Percentiles rank a stretch among this genome's conserved stretches.
These are phyloP conservation scores for Enteromius fasciolatus DNA, from an alignment of 2,797 vertebrate genomes.

Conservation along the genomic window DNA sequence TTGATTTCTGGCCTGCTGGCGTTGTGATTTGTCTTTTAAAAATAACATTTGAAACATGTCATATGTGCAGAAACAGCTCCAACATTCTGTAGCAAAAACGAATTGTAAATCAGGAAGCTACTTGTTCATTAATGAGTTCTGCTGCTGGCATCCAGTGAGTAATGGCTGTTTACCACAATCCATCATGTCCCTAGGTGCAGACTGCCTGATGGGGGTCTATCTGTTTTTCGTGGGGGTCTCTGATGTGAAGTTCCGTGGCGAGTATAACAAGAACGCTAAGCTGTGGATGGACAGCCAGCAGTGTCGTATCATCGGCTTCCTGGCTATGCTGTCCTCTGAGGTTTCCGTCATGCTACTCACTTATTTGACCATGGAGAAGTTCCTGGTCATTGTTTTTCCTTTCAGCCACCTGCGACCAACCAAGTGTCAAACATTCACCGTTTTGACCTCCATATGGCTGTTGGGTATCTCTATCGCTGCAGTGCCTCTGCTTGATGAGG, in stretches of 20 bases:
- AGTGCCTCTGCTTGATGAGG: constrained; percentile 81
- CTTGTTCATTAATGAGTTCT: constrained; percentile 1
- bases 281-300: constrained; percentile 83
- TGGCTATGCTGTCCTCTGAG: constrained; percentile 84
- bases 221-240: constrained; percentile 82
- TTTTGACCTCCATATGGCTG: constrained; percentile 80
- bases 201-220: constrained; percentile 85
- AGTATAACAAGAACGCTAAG: constrained; percentile 83
- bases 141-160: neutral
- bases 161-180: neutral
- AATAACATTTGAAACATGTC: neutral
- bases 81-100: constrained; percentile 1
- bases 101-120: constrained; percentile 10
- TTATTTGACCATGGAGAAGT: constrained; percentile 88
- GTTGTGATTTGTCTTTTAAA: constrained; percentile 21
- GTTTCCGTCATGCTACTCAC: constrained; percentile 84
- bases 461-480: constrained; percentile 81
- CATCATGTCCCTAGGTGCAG: constrained; percentile 72
- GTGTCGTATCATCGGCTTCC: constrained; percentile 79
- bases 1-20: neutral
- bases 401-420: constrained; percentile 82
- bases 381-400: constrained; percentile 86
- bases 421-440: constrained; percentile 75
- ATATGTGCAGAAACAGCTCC: neutral
- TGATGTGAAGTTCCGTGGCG: constrained; percentile 80